phyloP scores from a whole-genome alignment of 2,797 vertebrate genomes.

The Zenarchopterus dispar region DNA sequence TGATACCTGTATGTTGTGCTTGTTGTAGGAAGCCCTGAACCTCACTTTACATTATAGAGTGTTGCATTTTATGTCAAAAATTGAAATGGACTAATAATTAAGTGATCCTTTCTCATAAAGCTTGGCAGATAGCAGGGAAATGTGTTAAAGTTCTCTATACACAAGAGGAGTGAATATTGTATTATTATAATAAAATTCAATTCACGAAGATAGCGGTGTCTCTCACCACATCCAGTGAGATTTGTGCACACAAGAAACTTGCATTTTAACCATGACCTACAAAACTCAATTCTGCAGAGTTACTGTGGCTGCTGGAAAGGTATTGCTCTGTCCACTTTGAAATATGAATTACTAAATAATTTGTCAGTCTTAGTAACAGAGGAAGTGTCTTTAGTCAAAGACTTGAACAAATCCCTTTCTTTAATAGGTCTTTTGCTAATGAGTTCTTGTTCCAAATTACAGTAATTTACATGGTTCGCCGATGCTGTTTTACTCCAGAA shows the following conservation, averaged over 20 bases:
- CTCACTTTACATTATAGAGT: too few relatives aligned
- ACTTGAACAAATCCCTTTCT: conserved; percentile 47
- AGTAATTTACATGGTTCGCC: conserved; percentile 37
- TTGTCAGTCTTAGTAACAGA: conserved; percentile 41
- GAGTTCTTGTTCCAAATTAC: conserved; percentile 49
- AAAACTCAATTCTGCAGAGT: conserved; percentile 10
- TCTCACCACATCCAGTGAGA: not conserved
- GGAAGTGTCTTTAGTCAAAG: conserved; percentile 45
- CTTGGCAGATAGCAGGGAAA: too few relatives aligned
- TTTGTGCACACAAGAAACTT: conserved; percentile 1
- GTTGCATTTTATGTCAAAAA: too few relatives aligned
- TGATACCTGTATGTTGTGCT: too few relatives aligned
- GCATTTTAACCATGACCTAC: not conserved
- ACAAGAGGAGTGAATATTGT: too few relatives aligned
- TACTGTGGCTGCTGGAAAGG: not conserved
- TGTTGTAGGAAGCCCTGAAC: too few relatives aligned
- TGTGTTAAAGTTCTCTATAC: too few relatives aligned
- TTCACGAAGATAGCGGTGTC: not conserved
- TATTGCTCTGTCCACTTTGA: conserved; percentile 19
- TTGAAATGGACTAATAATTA: too few relatives aligned
- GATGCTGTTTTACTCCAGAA: conserved; percentile 40
- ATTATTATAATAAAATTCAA: too few relatives aligned
- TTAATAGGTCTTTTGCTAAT: conserved; percentile 29
- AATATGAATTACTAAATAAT: conserved; percentile 15
- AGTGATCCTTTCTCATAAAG: too few relatives aligned